These are phyloP conservation scores for Apamea crenata DNA, from an alignment of 2,888 invertebrate genomes.

Conservation along the genomic window DNA sequence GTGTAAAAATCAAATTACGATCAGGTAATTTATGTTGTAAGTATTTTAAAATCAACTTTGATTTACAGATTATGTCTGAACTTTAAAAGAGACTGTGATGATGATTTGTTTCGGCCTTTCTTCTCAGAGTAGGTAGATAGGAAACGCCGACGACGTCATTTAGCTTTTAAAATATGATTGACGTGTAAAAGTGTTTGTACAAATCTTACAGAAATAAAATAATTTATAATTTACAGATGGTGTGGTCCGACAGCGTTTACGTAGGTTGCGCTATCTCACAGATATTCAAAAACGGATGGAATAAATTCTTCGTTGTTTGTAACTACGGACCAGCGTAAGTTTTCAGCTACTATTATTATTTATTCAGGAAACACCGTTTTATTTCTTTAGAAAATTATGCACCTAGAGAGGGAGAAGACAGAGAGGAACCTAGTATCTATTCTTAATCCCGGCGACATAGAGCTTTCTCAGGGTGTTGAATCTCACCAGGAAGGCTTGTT, in stretches of 20 bases:
- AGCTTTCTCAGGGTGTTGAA: not conserved
- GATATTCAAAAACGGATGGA: slow-evolving; percentile 65
- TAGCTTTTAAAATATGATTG: not conserved
- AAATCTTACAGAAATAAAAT: not conserved
- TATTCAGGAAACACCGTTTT: not conserved
- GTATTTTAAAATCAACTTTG: not conserved
- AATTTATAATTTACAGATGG: slow-evolving; percentile 75
- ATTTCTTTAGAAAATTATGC: not conserved
- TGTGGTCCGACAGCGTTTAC: slow-evolving; percentile 79
- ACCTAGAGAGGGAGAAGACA: no score
- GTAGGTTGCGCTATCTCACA: slow-evolving; percentile 82
- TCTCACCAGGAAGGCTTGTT: not conserved
- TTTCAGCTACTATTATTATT: not conserved
- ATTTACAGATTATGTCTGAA: slow-evolving; percentile 71
- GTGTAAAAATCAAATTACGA: not conserved
- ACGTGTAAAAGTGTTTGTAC: not conserved
- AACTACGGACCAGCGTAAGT: slow-evolving; percentile 85
- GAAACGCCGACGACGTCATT: not conserved
- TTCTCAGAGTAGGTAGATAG: not conserved
- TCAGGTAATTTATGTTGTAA: not conserved
- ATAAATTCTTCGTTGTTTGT: slow-evolving; percentile 80
- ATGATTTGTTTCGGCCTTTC: not conserved
- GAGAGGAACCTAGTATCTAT: not conserved
- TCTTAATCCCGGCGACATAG: not conserved
- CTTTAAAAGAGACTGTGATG: not conserved